Percentiles rank a stretch among this genome's conserved stretches.
Evolutionary conservation across 2,113 vertebrate genomes (phyloP).

Genomic region (Physeter macrocephalus): DNA sequence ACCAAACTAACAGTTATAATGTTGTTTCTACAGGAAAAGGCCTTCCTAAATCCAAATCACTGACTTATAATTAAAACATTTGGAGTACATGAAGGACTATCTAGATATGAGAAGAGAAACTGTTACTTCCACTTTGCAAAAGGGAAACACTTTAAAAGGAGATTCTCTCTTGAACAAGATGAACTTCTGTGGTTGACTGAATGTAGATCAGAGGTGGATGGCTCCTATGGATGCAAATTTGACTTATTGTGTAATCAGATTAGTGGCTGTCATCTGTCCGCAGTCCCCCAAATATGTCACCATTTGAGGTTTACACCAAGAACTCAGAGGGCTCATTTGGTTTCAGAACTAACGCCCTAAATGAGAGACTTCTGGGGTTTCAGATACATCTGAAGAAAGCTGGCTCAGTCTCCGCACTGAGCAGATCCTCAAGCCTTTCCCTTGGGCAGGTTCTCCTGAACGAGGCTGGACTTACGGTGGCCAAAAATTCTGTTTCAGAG

Average conservation of each 20-base stretch:
- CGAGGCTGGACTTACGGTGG: neutral
- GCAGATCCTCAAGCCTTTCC: neutral
- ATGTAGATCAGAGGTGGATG: neutral
- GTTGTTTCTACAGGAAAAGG: neutral
- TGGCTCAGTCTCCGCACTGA: neutral
- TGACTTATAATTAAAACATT: neutral
- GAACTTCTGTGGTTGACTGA: neutral
- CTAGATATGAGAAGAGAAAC: neutral
- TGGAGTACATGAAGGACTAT: neutral
- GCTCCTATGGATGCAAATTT: neutral
- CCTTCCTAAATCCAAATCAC: neutral
- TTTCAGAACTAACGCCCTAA: neutral
- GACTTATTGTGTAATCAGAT: neutral
- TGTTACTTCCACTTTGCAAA: neutral
- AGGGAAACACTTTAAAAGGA: neutral
- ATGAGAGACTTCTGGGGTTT: neutral
- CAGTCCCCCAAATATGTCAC: neutral
- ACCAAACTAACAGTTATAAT: neutral
- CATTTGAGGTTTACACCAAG: neutral
- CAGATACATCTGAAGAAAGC: neutral
- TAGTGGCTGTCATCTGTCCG: neutral
- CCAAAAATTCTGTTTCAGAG: neutral
- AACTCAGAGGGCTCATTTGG: neutral
- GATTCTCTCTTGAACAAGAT: neutral
- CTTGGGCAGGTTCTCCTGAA: neutral